Conservation (phyloP, 2,113 vertebrate genomes). For the Artemisiospiza belli region DNA sequence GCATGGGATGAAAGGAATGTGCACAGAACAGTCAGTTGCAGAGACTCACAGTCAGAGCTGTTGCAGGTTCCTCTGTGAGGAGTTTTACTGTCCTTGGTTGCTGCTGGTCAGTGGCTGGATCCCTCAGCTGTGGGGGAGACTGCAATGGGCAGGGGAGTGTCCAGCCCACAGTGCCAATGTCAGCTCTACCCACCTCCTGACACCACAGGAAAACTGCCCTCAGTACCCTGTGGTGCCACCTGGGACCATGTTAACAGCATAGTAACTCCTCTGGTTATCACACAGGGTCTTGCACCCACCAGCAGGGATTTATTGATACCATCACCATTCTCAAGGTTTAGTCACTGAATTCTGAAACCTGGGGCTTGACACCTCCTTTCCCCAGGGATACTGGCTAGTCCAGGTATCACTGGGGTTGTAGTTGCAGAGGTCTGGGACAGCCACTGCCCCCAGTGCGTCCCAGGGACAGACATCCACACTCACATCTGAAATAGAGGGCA, state of each 20-base stretch:
- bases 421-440: neutral
- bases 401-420: neutral
- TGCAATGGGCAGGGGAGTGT: neutral
- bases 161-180: neutral
- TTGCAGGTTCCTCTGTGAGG: neutral
- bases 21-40: neutral
- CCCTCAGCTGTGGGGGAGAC: neutral
- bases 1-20: fast-evolving
- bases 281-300: neutral
- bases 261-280: neutral
- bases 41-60: neutral
- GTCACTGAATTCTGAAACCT: neutral
- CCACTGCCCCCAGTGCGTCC: neutral
- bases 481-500: fast-evolving
- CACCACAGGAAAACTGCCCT: neutral
- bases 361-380: neutral
- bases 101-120: neutral
- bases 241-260: neutral
- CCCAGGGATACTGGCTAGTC: neutral
- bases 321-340: neutral
- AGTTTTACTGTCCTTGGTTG: neutral
- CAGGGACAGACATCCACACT: neutral
- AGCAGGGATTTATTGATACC: neutral
- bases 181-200: neutral
- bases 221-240: neutral